Percentiles rank a stretch among this genome's conserved stretches.
Conservation (phyloP, 2,797 vertebrate genomes). For the Taenioides sp. region DNA sequence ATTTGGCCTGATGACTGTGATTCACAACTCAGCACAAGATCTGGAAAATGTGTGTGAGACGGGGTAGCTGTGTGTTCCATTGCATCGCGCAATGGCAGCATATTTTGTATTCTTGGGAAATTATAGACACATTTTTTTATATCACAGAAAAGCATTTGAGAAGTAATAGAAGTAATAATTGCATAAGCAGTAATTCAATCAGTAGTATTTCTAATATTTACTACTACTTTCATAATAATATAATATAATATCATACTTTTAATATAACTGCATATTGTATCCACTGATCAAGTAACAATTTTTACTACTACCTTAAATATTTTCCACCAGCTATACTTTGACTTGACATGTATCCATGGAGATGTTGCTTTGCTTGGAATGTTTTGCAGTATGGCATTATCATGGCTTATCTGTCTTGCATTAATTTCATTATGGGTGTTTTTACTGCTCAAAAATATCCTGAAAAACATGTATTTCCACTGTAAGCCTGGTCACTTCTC, state of each 20-base stretch:
- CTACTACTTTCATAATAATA: too few relatives aligned
- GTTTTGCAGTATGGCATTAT: too few relatives aligned
- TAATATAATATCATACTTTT: too few relatives aligned
- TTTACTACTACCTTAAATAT: too few relatives aligned
- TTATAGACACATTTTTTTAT: not conserved
- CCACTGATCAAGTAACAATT: too few relatives aligned
- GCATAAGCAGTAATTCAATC: not conserved
- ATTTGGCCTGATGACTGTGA: conserved; percentile 53
- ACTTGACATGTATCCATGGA: too few relatives aligned
- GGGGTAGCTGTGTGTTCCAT: conserved; percentile 19
- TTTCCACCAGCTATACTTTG: too few relatives aligned
- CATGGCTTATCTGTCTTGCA: too few relatives aligned
- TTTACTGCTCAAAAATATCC: not conserved
- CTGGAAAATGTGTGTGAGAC: conserved; percentile 19
- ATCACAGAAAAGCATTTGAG: not conserved
- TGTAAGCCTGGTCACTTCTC: not conserved
- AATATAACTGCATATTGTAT: too few relatives aligned
- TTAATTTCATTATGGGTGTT: not conserved
- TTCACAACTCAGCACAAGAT: conserved; percentile 36
- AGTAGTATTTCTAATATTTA: too few relatives aligned
- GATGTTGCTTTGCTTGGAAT: too few relatives aligned
- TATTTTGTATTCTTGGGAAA: not conserved
- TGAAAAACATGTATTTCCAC: not conserved
- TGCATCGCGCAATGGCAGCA: not conserved
- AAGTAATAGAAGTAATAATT: not conserved